Base-by-base conservation (phyloP, 2,113 vertebrate species). In the Rousettus leschenaultii region DNA sequence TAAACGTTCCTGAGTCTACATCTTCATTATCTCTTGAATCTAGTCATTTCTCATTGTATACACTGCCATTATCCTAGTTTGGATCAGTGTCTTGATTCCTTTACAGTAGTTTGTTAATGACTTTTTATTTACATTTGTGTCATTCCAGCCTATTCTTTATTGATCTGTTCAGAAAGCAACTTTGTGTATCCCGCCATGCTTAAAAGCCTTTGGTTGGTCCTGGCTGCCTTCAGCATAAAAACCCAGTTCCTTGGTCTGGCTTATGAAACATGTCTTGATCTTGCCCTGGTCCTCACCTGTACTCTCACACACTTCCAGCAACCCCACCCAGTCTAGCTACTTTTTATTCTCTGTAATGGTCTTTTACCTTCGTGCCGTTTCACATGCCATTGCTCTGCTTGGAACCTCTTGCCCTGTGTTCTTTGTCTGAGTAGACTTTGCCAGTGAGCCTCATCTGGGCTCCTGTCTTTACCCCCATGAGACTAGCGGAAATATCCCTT, bases 111-210 rank as follows among this genome's bases (percentile, higher is more conserved):
- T 86, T 63, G 35, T 38, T 89, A 75, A 57, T 57, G 16, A 45
- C 87, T 38, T 92, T 94, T 93, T 93, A 70, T 78, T 84, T 82
- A 33, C 4, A 24, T 85, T 80, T 93, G 6, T 77, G 45, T 86
- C 33, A 19, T 89, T 91, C 35, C 2, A 78, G 53, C 30, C 28
- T 80, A 0, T 59, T 92, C 26, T 94, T 48, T 28, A n/a, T 10
- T 75, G 33, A 73, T 93, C 21, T 43, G 28, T 70, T 93, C 55
- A 73, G 78, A 95, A 89, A 59, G 26, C 40, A 85, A 7, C 70
- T 87, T 78, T 38, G 21, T 71, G 95, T 22, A 77, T 91, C 51
- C 24, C 21, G 88, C 15, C 61, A 30, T 74, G 38, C 33, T 86
- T 95, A 18, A 91, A 61, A 84, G 21, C 40, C 4, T 88, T 75